Evolutionary conservation across 1,140 invertebrate genomes (phyloP), one percentile per base, ranked within the genome.

Genomic region (Zaprionus inermis): DNA sequence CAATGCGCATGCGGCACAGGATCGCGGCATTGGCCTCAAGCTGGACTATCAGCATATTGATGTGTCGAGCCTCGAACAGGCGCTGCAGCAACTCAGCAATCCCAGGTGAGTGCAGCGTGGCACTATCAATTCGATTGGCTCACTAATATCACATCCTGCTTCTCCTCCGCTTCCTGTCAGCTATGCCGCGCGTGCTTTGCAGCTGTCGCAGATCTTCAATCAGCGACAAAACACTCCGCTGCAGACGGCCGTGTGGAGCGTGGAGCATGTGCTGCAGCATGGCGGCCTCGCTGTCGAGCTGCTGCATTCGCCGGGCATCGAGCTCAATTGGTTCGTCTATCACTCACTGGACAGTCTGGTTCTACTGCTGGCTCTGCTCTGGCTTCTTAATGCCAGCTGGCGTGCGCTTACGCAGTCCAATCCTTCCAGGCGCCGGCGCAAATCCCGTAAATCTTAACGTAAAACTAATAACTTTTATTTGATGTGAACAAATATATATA

Each of bases 191-290:
- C 93, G 93, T 46, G 94, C 94, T 0, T 69, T 91, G 5, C 78
- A 85, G 32, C 75, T 95, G 4, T 95, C 95, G 1, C 91, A 91
- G 61, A 93, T 95, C 18, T 95, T 95, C 84, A 92, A 93, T 24
- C 94, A 96, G 84, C 93, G 95, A n/a, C 93, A 94, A 14, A 75
- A 91, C 1, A 90, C 92, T 1, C 94, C 96, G 0, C 57, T 96
- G 55, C 94, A 96, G 24, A 94, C 94, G 1, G 95, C 95, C 0
- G 92, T 95, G 2, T 96, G 94, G 93, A 96, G 95, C 94, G 92
- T 94, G 5, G 96, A 97, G 81, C 94, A 96, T 76, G 93, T 96
- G 67, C 90, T 94, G 11, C 85, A 93, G 36, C 88, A 92, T 28
- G 94, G 93, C 2, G 9, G 60, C 5, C 44, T 94, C 61, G 92